Evolutionary conservation across 2,888 invertebrate species (phyloP).

Genomic region (Morpho achilles): DNA sequence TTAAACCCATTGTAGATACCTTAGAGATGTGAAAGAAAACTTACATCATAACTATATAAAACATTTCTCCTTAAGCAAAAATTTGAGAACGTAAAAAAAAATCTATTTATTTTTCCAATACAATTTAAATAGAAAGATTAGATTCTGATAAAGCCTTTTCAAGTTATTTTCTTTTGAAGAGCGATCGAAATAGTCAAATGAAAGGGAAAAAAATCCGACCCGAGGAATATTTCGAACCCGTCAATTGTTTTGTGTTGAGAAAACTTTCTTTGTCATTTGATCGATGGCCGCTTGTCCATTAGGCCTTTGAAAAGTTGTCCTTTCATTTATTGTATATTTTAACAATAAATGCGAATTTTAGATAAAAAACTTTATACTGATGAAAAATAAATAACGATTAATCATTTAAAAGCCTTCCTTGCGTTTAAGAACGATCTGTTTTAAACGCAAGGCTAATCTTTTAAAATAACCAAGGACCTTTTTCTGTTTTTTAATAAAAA

Average conservation of each 20-base stretch:
- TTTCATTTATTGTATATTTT: slow-evolving; percentile 67
- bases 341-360: slow-evolving; percentile 61
- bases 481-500: no score
- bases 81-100: background rate
- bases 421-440: slow-evolving; percentile 4
- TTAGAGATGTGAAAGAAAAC: no score
- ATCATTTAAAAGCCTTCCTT: slow-evolving; percentile 41
- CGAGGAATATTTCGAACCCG: slow-evolving; percentile 49
- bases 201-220: slow-evolving; percentile 47
- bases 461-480: background rate
- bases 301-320: slow-evolving; percentile 72
- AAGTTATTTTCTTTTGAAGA: slow-evolving; percentile 30
- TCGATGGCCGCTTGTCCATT: slow-evolving; percentile 75
- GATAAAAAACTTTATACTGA: slow-evolving; percentile 46
- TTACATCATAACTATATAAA: no score
- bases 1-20: no score
- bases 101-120: background rate
- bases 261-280: slow-evolving; percentile 74
- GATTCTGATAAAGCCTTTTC: slow-evolving; percentile 8
- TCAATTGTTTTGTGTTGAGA: slow-evolving; percentile 67
- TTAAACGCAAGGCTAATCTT: background rate
- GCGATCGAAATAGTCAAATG: slow-evolving; percentile 46
- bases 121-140: slow-evolving; percentile 8
- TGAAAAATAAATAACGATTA: slow-evolving; percentile 58
- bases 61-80: no score